A percentile compares a stretch with the other conserved stretches of the same genome.
These are phyloP conservation scores for Choreutis nemorana DNA, from an alignment of 2,888 invertebrate species.

Conservation along the genomic window DNA sequence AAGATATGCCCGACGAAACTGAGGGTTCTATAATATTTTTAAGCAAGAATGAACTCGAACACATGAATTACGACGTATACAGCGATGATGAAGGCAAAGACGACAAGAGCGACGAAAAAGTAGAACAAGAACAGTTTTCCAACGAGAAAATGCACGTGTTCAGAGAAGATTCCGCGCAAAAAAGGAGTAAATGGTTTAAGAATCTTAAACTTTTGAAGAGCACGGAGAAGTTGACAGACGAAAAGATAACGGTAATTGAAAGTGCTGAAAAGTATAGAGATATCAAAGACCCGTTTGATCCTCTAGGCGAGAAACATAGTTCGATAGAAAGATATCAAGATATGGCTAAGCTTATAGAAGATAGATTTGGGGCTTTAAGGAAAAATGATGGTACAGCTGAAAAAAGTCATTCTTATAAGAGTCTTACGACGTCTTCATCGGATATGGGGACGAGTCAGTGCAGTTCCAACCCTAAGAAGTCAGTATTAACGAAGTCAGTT, in stretches of 20 bases:
- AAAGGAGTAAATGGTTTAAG: constrained; percentile 73
- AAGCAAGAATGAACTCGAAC: constrained; percentile 71
- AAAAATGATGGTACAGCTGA: constrained; percentile 55
- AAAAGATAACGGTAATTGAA: constrained; percentile 47
- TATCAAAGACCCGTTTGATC: constrained; percentile 66
- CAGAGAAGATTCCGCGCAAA: constrained; percentile 55
- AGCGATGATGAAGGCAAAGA: constrained; percentile 60
- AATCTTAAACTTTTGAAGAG: constrained; percentile 63
- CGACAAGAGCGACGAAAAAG: constrained; percentile 47
- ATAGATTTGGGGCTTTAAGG: constrained; percentile 65
- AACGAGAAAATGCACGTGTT: constrained; percentile 61
- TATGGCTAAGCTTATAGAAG: constrained; percentile 75
- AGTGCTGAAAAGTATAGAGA: constrained; percentile 45
- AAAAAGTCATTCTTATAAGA: constrained; percentile 60
- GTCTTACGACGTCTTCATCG: constrained; percentile 59
- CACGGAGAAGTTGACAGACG: constrained; percentile 50
- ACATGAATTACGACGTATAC: constrained; percentile 66
- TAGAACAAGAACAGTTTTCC: constrained; percentile 43
- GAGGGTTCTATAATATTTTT: constrained; percentile 74
- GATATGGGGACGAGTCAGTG: constrained; percentile 62
- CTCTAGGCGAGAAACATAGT: constrained; percentile 69
- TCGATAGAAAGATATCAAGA: constrained; percentile 77
- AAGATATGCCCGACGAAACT: constrained; percentile 66
- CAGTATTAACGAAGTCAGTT: constrained; percentile 56
- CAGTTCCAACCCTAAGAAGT: constrained; percentile 56